phyloP scores from a whole-genome alignment of 2,113 vertebrate species.

The Perca flavescens region DNA sequence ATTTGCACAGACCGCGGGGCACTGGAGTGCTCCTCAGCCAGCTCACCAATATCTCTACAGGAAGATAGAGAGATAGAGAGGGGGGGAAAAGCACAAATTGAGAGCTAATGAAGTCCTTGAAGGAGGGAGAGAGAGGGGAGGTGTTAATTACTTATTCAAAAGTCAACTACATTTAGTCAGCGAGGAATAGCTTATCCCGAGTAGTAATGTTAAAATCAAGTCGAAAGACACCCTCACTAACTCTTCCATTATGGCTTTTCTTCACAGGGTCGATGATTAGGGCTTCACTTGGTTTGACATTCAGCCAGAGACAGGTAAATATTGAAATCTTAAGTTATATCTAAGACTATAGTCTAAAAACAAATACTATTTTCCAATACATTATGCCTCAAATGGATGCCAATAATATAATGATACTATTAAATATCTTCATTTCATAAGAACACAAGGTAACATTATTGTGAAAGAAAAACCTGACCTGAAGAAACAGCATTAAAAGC shows the following conservation, averaged over 20 bases:
- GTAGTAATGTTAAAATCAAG: neutral
- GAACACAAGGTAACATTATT: neutral
- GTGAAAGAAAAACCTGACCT: neutral
- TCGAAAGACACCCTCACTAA: constrained; percentile 14
- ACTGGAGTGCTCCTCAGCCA: constrained; percentile 55
- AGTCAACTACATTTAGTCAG: constrained; percentile 40
- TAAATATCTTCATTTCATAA: neutral
- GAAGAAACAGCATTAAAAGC: constrained; percentile 6
- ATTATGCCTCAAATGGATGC: neutral
- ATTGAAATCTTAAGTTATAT: neutral
- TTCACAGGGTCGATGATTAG: constrained; percentile 65
- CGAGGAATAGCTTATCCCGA: constrained; percentile 20
- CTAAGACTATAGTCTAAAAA: neutral
- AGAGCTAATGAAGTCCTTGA: constrained; percentile 68
- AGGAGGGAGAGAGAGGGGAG: constrained; percentile 24
- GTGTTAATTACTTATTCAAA: constrained; percentile 65
- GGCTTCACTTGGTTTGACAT: constrained; percentile 68
- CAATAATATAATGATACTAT: neutral
- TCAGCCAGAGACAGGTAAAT: constrained; percentile 77
- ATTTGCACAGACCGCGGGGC: constrained; percentile 61
- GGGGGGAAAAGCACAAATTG: constrained; percentile 48
- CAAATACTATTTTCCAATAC: neutral
- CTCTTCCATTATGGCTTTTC: constrained; percentile 27
- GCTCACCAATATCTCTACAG: constrained; percentile 43
- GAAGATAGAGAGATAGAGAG: constrained; percentile 4